Evolutionary conservation across 2,113 vertebrate genomes (phyloP), one percentile per base, ranked within the genome.

Genomic region (Amphiprion ocellaris): DNA sequence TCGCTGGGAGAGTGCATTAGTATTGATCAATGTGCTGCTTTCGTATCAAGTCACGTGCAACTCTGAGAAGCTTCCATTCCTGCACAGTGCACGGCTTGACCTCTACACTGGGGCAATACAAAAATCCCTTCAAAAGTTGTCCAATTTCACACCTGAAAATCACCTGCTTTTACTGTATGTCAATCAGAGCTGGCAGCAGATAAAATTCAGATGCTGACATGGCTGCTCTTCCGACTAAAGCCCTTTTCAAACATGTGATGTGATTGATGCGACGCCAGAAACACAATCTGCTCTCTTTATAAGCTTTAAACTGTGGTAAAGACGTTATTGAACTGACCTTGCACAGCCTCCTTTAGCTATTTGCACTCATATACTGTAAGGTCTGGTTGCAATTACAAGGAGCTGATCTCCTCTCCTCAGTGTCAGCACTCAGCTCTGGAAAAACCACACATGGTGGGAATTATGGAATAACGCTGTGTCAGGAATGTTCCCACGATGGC

Each of bases 401-500:
- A 86, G 82, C 74, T 73, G 84, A 80, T 87, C 84, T 85, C 61
- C 53, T 54, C 75, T 82, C 73, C 82, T 87, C 84, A 7, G 73
- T 77, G 78, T 1, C 39, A 89, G 67, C 61, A 2, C 79, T 65
- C 26, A 14, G 33, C 85, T 62, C 52, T 84, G 85, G 81, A 87
- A 77, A 86, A 88, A 58, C 66, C 91, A 93, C 92, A 92, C 90
- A 92, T 92, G 92, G 90, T 90, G 90, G 87, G 88, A 93, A 93
- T 93, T 92, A 93, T 53, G 83, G 89, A 90, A 93, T 89, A 92
- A 84, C 49, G 91, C 90, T 88, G 88, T 14, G 81, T 92, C 90
- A 92, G 92, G 92, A 93, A 93, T 93, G 89, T 93, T 93, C 92
- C 89, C 92, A 93, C 90, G 89, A 88, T 89, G 92, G 81, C 91